These are phyloP conservation scores for Lateolabrax maculatus DNA, from an alignment of 2,797 vertebrate genomes.

Conservation along the genomic window DNA sequence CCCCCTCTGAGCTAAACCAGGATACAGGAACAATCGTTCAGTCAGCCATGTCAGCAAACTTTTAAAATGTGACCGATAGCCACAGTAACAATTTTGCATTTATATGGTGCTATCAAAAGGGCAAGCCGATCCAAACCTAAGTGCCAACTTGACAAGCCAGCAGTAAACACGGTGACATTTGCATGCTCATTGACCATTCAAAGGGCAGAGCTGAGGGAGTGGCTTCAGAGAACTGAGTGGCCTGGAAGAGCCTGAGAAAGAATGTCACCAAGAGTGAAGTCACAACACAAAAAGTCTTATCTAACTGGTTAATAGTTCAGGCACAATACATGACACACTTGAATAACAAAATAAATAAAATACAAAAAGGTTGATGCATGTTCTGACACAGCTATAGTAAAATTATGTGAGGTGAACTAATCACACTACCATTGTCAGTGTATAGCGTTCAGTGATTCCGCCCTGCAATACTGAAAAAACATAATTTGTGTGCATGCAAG, in stretches of 20 bases:
- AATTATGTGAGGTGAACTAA: background rate
- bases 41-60: slow-evolving; percentile 32
- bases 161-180: slow-evolving; percentile 77
- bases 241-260: background rate
- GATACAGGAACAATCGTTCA: slow-evolving; percentile 1
- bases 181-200: slow-evolving; percentile 77
- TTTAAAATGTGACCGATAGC: slow-evolving; percentile 57
- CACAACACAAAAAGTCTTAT: background rate
- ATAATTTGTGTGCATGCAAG: background rate
- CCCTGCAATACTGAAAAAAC: no score
- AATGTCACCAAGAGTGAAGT: background rate
- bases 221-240: background rate
- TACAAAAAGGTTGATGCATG: background rate
- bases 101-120: slow-evolving; percentile 69
- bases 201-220: slow-evolving; percentile 73
- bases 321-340: background rate
- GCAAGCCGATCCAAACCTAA: slow-evolving; percentile 49
- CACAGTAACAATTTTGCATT: slow-evolving; percentile 68
- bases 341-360: no score
- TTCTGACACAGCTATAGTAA: background rate
- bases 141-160: slow-evolving; percentile 58
- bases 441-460: no score
- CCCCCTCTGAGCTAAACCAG: slow-evolving; percentile 14
- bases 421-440: no score
- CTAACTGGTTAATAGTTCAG: no score